phyloP scores from a whole-genome alignment of 2,888 invertebrate genomes.

The Thera britannica region DNA sequence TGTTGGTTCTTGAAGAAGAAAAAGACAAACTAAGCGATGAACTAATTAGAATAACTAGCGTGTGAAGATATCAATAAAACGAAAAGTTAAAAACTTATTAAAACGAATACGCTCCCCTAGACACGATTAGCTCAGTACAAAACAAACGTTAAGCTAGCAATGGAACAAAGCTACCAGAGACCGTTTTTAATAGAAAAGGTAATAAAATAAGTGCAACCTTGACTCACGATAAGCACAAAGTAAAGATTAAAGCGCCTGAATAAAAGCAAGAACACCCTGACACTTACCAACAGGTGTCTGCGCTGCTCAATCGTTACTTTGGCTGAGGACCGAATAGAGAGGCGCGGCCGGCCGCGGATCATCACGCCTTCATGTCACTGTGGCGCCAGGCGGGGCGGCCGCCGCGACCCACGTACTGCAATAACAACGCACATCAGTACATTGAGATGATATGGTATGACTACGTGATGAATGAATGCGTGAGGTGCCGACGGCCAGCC shows the following conservation, averaged over 20 bases:
- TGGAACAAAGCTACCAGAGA: slow-evolving; percentile 55
- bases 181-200: slow-evolving; percentile 44
- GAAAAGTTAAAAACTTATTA: slow-evolving; percentile 14
- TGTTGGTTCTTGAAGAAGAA: slow-evolving; percentile 86
- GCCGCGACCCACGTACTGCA: slow-evolving; percentile 75
- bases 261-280: slow-evolving; percentile 83
- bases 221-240: slow-evolving; percentile 80
- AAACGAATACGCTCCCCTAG: slow-evolving; percentile 35
- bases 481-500: slow-evolving; percentile 75
- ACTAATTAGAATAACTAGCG: slow-evolving; percentile 41
- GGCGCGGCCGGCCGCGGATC: slow-evolving; percentile 82
- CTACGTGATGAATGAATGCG: slow-evolving; percentile 82
- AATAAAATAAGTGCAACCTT: slow-evolving; percentile 58
- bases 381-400: slow-evolving; percentile 62
- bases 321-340: slow-evolving; percentile 72
- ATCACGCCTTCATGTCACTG: slow-evolving; percentile 79
- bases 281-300: slow-evolving; percentile 84
- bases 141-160: slow-evolving; percentile 47
- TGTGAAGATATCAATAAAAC: slow-evolving; percentile 39
- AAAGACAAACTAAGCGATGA: slow-evolving; percentile 48
- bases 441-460: slow-evolving; percentile 72
- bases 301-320: slow-evolving; percentile 83
- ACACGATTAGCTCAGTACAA: slow-evolving; percentile 42
- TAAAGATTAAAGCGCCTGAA: slow-evolving; percentile 82
- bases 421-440: slow-evolving; percentile 82